phyloP scores from a whole-genome alignment of 2,113 vertebrate species.

The Stegostoma tigrinum region DNA sequence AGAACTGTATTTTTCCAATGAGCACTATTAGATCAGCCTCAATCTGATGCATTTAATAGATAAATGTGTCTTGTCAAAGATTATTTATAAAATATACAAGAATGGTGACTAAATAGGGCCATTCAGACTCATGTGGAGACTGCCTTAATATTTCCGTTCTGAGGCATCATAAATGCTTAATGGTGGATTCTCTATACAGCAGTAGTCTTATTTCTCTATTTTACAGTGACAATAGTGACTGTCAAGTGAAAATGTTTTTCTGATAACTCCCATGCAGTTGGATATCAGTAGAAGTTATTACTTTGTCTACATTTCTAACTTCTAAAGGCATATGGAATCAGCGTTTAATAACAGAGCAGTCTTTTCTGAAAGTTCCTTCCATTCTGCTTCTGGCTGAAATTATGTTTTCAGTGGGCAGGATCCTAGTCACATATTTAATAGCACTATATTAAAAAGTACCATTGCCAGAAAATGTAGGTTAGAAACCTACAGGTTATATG shows the following conservation, averaged over 20 bases:
- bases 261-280: not conserved
- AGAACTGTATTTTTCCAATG: not conserved
- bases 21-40: not conserved
- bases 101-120: not conserved
- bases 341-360: not conserved
- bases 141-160: not conserved
- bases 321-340: not conserved
- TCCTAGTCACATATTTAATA: not conserved
- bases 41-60: not conserved
- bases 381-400: not conserved
- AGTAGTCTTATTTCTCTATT: not conserved
- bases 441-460: not conserved
- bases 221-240: not conserved
- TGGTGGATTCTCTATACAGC: not conserved
- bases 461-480: not conserved
- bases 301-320: not conserved
- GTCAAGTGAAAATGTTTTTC: not conserved
- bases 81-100: not conserved
- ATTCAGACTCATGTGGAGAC: not conserved
- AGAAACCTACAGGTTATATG: not conserved
- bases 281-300: not conserved
- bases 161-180: not conserved
- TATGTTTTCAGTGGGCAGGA: not conserved
- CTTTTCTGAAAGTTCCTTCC: not conserved
- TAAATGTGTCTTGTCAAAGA: not conserved